phyloP scores from a whole-genome alignment of 2,113 vertebrate genomes.

The Ctenodactylus gundi region DNA sequence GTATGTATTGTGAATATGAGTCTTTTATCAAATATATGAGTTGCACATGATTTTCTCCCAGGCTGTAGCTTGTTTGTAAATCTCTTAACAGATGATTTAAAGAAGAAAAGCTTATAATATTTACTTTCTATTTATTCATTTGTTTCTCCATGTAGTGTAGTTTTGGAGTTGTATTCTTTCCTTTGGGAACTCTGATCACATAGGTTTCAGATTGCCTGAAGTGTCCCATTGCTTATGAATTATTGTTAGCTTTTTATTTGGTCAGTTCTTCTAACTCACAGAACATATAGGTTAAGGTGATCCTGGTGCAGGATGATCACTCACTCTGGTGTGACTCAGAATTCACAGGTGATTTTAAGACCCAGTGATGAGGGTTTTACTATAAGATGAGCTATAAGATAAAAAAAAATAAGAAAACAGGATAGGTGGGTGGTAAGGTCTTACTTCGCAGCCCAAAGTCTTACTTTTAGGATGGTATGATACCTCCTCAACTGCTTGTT shows the following conservation, averaged over 20 bases:
- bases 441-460: not conserved
- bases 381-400: not conserved
- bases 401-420: not conserved
- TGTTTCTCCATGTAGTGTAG: not conserved
- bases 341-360: not conserved
- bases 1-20: not conserved
- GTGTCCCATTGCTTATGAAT: not conserved
- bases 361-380: not conserved
- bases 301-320: not conserved
- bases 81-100: not conserved
- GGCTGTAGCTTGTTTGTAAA: not conserved
- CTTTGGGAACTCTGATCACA: not conserved
- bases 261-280: not conserved
- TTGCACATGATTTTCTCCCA: not conserved
- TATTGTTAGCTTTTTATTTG: not conserved
- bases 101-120: not conserved
- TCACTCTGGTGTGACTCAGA: not conserved
- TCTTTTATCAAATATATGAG: not conserved
- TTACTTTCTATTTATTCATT: not conserved
- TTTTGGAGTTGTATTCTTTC: not conserved
- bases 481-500: not conserved
- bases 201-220: not conserved
- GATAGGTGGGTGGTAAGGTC: too few species aligned
- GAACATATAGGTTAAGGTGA: not conserved
- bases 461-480: not conserved